Base-by-base conservation (phyloP, 2,888 invertebrate species). In the Pseudococcus jackbeardsleyi region DNA sequence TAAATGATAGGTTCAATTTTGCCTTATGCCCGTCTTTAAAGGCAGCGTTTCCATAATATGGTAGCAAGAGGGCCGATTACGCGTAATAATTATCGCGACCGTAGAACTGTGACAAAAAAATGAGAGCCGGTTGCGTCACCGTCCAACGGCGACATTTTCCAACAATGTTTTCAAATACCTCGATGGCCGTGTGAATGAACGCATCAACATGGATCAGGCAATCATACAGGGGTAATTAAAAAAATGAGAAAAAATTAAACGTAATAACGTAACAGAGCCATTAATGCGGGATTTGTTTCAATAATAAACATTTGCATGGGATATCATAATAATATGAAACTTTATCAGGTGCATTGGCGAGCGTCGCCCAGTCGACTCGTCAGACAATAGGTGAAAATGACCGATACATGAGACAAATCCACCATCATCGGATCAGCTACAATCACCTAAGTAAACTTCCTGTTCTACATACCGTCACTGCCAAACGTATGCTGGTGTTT, bases 391-490 rank as follows among this genome's bases (percentile, higher is more conserved):
- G 72, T 72, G 72, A 72, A 72, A 72, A 72, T 72, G 72, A 72
- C 72, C 72, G 72, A 72, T 39, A 72, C 72, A 33, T 39, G 72
- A 72, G 72, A 72, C 72, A 72, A 72, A 72, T 33, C 33, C 72
- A 72, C 72, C 72, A 72, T 72, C 72, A 39, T 72, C 72, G 72
- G 72, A 72, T 72, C 72, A 72, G 33, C 72, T 72, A 82, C 79
- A 82, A 82, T 82, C 79, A 46, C 79, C 46, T 72, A 39, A 39
- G 79, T 82, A 46, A 82, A 82, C 79, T 82, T 82, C 79, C 79
- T 82, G 79, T 82, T 82, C 79, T 46, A 82, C 79, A 82, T 82
- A 82, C 79, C 79, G 46, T 46, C 79, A 11, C n/a, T 82, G 79
- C 79, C 79, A 82, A 82, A 46, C 19, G 42, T 46, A 46, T 46